Evolutionary conservation across 2,888 invertebrate genomes (phyloP), one percentile per base, ranked within the genome.

Genomic region (Creontiades dilutus): DNA sequence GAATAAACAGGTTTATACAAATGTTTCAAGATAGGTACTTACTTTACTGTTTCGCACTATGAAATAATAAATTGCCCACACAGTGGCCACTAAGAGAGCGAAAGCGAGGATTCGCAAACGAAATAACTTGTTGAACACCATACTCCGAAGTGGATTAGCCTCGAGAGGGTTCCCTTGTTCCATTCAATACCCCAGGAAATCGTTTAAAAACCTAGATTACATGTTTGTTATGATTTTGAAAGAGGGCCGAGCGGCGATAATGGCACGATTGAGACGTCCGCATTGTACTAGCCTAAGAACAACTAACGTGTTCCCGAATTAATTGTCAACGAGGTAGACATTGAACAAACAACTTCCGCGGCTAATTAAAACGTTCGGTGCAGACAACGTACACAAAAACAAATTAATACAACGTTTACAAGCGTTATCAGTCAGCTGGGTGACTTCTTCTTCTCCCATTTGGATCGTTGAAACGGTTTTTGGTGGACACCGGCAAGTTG

Each of bases 91-190:
- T 16, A 86, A 16, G n/a, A 86, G n/a, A 14, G 48, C 68, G n/a
- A 86, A 48, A 12, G 37, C 68, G 47, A 86, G 48, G 37, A 86
- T 23, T 48, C 86, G 46, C 75, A 86, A 47, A 11, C 86, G 86
- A 27, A 75, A 75, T 23, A 86, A 37, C 52, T 75, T 86, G 86
- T 75, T 86, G 86, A 68, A 75, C n/a, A 68, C 19, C 75, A 85
- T 85, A 61, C 61, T 85, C 37, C 61, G 23, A 52, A 52, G 27
- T 14, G 52, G 52, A 82, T 82, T 46, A n/a, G 52, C 52, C 14
- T 52, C 52, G 19, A 82, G 23, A 19, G n/a, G 23, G 82, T 52
- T 82, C 47, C n/a, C 47, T 4, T 23, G 68, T 27, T 68, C 68
- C 68, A 68, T 68, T 68, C 68, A 68, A 68, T 68, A 11, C 19